A percentile compares a stretch with the other conserved stretches of the same genome.
phyloP scores from a whole-genome alignment of 2,113 vertebrate species.

The Phylloscopus whistleri region DNA sequence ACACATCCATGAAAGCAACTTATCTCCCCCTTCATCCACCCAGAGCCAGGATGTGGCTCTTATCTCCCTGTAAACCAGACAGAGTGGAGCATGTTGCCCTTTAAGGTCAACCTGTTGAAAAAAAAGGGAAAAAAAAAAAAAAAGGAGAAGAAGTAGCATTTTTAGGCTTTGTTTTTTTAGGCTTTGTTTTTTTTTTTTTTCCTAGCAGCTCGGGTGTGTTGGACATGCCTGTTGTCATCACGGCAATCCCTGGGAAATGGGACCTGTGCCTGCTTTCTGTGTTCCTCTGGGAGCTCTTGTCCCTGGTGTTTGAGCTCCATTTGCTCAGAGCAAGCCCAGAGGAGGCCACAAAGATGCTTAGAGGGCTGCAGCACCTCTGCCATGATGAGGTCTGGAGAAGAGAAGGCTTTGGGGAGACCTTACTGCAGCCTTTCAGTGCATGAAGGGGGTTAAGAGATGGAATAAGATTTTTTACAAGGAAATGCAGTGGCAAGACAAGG shows the following conservation, averaged over 20 bases:
- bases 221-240: not conserved
- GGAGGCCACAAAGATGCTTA: not conserved
- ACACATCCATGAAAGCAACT: constrained; percentile 28
- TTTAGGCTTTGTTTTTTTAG: not conserved
- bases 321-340: not conserved
- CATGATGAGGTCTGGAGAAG: not conserved
- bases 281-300: not conserved
- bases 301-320: not conserved
- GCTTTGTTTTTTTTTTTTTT: not conserved
- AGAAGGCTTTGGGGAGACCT: not conserved
- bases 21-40: constrained; percentile 43
- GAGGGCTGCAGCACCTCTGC: not conserved
- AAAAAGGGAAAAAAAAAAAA: no score
- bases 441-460: not conserved
- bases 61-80: constrained; percentile 49
- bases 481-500: not conserved
- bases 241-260: not conserved
- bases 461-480: not conserved
- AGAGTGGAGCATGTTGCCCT: not conserved
- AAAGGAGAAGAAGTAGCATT: not conserved
- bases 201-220: not conserved
- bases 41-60: constrained; percentile 46
- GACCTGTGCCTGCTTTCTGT: not conserved
- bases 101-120: not conserved
- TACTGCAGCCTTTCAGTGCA: rapidly evolving